Base-by-base conservation (phyloP, 2,113 vertebrate species). In the Corythaeola cristata region DNA sequence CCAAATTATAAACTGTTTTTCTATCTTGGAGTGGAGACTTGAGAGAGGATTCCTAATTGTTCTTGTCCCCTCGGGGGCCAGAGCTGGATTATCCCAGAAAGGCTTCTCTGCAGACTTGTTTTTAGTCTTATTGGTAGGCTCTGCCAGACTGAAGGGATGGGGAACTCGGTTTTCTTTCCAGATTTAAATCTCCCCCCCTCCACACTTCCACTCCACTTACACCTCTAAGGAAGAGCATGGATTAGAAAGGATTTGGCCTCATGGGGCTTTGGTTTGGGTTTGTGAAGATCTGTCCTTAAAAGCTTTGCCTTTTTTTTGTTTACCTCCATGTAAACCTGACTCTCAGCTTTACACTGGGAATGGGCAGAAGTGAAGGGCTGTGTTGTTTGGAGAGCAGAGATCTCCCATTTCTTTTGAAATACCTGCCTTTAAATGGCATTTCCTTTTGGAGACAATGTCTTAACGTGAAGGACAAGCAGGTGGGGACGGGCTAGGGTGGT, bases 1-100 rank as follows among this genome's bases (percentile, higher is more conserved):
- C 52, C 50, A 82, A 93, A 89, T 79, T 96, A 87, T 96, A 94
- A 97, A 97, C 91, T 94, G 95, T 97, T 97, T 95, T 95, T 93
- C 86, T 95, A 9, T 97, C 85, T 95, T 96, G 85, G 96, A 97
- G 96, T 96, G 95, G 95, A 91, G 95, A 75, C 96, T 94, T 79
- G 84, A 96, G 94, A 95, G 87, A 96, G 89, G 81, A 79, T 73
- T 92, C 95, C 91, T 97, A 97, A 94, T 95, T 95, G 92, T 96
- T 93, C 90, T 97, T 6, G 4, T 95, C 81, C 91, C 91, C 94
- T 97, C 77, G 2, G 92, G 95, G 88, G 90, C 84, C 90, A 62
- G 89, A 78, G 56, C 83, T 76, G 89, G 95, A 96, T 95, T 95
- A 96, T 93, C 94, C 95, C 94, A 81, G 90, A 96, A 90, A 93